Conservation (phyloP, 2,797 vertebrate genomes). For the Acomys russatus region DNA sequence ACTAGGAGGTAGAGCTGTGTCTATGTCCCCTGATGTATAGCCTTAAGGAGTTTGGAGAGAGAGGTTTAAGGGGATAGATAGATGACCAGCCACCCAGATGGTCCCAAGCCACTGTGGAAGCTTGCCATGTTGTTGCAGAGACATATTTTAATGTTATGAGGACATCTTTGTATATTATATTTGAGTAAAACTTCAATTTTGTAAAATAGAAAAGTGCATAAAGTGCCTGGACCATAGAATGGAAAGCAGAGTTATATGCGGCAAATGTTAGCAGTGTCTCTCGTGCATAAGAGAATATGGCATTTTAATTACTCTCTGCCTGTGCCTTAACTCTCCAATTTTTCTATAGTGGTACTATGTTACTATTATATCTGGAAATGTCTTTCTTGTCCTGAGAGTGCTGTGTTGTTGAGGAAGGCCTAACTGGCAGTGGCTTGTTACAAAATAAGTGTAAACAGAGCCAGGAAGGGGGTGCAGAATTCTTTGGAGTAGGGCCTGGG, state of each 20-base stretch:
- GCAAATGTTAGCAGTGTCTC: not conserved
- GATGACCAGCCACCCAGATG: not conserved
- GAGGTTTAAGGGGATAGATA: not conserved
- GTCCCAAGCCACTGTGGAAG: not conserved
- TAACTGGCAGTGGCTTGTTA: not conserved
- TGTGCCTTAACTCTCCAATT: slow-evolving; percentile 25
- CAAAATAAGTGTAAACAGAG: slow-evolving; percentile 38
- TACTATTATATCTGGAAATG: not conserved
- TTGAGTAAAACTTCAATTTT: slow-evolving; percentile 7
- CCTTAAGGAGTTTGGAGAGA: not conserved
- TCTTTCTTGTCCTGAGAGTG: slow-evolving; percentile 48
- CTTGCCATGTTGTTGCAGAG: not conserved
- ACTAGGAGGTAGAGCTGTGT: not conserved
- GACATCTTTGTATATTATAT: slow-evolving; percentile 19
- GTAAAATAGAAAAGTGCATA: slow-evolving; percentile 39
- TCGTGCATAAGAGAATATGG: not conserved
- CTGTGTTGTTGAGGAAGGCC: not conserved
- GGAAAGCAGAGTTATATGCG: not conserved
- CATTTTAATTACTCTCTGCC: slow-evolving; percentile 53
- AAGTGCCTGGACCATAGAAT: not conserved
- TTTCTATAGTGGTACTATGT: slow-evolving; percentile 25
- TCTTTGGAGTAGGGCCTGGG: not conserved
- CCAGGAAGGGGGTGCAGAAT: not conserved
- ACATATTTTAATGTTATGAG: not conserved
- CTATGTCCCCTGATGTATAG: not conserved